Evolutionary conservation across 2,797 vertebrate species (phyloP).

Genomic region (Coreius guichenoti): DNA sequence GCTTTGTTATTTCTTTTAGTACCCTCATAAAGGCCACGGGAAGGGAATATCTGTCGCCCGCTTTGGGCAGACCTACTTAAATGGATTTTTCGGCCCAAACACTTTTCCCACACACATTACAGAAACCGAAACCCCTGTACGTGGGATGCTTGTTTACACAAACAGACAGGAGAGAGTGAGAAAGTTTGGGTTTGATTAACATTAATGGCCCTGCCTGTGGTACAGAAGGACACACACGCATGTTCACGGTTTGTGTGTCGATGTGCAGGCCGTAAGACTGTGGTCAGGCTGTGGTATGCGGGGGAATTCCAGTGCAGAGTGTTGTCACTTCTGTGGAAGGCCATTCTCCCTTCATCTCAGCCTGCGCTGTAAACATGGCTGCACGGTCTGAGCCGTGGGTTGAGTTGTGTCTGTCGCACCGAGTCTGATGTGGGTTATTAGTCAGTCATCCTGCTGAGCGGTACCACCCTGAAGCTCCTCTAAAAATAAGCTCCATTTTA

Average conservation of each 20-base stretch:
- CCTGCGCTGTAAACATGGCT: conserved; percentile 56
- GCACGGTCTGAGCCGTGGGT: conserved; percentile 17
- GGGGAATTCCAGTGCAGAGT: conserved; percentile 59
- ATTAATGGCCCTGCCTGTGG: conserved; percentile 22
- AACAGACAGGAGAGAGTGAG: conserved; percentile 21
- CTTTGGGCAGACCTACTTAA: conserved; percentile 42
- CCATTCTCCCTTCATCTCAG: conserved; percentile 48
- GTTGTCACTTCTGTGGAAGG: conserved; percentile 55
- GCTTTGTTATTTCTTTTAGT: conserved; percentile 52
- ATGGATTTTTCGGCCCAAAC: not conserved
- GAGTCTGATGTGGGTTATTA: conserved; percentile 41
- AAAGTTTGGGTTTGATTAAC: not conserved
- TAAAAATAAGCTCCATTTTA: conserved; percentile 26
- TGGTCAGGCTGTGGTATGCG: conserved; percentile 41
- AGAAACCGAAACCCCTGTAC: not conserved
- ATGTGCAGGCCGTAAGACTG: conserved; percentile 40
- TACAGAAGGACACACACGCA: not conserved
- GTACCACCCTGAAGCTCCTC: conserved; percentile 36
- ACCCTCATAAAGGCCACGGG: conserved; percentile 39
- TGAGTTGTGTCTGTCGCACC: conserved; percentile 48
- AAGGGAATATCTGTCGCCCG: not conserved
- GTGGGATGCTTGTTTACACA: conserved; percentile 29
- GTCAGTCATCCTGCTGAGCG: conserved; percentile 12
- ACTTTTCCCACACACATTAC: conserved; percentile 24
- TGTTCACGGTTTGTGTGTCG: conserved; percentile 16